Conservation (phyloP, 1,140 invertebrate genomes). For the Calosoma granatense region DNA sequence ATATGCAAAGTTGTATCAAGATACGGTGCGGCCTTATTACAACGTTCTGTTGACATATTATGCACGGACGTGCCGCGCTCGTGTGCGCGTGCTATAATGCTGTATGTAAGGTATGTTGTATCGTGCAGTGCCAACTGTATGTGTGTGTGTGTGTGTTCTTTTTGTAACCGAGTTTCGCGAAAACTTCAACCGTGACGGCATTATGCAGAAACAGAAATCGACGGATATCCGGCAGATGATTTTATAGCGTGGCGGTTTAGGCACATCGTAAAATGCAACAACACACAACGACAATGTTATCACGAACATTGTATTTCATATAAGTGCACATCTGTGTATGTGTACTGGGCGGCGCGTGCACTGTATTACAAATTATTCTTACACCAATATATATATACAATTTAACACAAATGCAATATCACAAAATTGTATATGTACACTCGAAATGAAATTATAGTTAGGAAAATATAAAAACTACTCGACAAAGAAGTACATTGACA, state of each 20-base stretch:
- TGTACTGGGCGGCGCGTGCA: too few relatives aligned
- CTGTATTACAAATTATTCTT: too few relatives aligned
- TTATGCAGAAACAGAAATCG: background rate
- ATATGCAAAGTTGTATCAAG: conserved; percentile 5
- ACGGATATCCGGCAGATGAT: background rate
- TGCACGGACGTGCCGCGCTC: conserved; percentile 1
- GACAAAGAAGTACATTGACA: too few relatives aligned
- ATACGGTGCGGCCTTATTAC: conserved; percentile 3
- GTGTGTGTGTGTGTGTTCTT: background rate
- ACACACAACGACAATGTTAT: too few relatives aligned
- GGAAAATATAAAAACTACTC: too few relatives aligned
- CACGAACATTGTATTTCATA: too few relatives aligned
- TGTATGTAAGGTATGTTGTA: background rate
- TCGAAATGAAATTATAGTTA: too few relatives aligned
- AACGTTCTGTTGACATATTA: conserved; percentile 6
- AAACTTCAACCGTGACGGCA: background rate
- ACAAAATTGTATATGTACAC: too few relatives aligned
- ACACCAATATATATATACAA: too few relatives aligned
- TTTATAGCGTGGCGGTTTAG: background rate
- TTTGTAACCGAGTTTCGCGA: background rate
- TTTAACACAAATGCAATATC: too few relatives aligned
- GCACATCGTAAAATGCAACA: background rate
- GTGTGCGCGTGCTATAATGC: background rate
- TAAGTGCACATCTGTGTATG: too few relatives aligned
- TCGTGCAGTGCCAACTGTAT: background rate